A percentile compares a stretch with the other conserved stretches of the same genome.
Evolutionary conservation across 2,888 invertebrate genomes (phyloP).

Genomic region (Polylopha cassiicola): DNA sequence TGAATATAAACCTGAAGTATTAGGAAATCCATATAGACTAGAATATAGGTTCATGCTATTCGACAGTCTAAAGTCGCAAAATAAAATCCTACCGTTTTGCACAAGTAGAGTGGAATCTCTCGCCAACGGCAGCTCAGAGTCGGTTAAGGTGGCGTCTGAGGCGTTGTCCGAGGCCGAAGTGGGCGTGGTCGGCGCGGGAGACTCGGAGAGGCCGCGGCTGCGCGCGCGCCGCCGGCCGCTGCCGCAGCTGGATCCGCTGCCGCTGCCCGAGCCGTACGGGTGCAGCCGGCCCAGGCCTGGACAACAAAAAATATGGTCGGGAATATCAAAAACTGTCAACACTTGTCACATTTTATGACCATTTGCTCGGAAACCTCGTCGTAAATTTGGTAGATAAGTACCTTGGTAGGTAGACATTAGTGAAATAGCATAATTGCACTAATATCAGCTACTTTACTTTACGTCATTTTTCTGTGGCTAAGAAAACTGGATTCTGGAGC

Average conservation of each 20-base stretch:
- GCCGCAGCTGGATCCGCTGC: conserved; percentile 83
- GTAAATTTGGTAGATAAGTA: too few relatives aligned
- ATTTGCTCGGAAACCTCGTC: too few relatives aligned
- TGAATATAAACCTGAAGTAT: not conserved
- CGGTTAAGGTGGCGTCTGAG: conserved; percentile 89
- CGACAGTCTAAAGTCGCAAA: not conserved
- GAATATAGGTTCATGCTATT: not conserved
- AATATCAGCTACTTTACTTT: too few relatives aligned
- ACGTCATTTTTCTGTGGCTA: too few relatives aligned
- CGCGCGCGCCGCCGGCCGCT: conserved; percentile 77
- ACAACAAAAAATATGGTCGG: conserved; percentile 30
- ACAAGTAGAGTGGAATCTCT: conserved; percentile 88
- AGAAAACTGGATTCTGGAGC: too few relatives aligned
- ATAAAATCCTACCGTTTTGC: conserved; percentile 83
- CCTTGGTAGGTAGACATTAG: too few relatives aligned
- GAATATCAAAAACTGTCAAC: not conserved
- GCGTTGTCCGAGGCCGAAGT: conserved; percentile 86
- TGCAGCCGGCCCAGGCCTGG: conserved; percentile 88
- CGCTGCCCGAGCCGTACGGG: conserved; percentile 88
- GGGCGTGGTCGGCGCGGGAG: conserved; percentile 80
- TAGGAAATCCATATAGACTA: conserved; percentile 1
- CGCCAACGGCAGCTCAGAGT: conserved; percentile 88
- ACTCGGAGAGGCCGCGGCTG: conserved; percentile 82
- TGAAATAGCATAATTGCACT: too few relatives aligned
- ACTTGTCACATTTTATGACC: too few relatives aligned